phyloP scores from a whole-genome alignment of 2,113 vertebrate genomes.

The Centropus unirufus region DNA sequence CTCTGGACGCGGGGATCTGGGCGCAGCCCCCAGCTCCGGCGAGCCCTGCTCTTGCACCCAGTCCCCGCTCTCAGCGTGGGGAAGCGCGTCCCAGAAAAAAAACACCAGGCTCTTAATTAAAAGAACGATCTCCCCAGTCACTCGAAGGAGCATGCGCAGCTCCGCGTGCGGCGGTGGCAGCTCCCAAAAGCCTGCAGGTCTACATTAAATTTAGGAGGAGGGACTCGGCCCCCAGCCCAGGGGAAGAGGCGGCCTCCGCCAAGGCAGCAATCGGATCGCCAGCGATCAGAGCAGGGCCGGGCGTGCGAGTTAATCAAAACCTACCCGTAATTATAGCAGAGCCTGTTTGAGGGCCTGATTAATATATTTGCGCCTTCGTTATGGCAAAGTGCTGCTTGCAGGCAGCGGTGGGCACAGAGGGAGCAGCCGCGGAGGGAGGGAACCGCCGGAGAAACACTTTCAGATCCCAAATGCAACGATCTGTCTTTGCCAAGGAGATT shows the following conservation, averaged over 20 bases:
- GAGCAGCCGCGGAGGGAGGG: neutral
- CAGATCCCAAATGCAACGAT: neutral
- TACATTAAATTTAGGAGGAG: neutral
- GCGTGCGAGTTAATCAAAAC: neutral
- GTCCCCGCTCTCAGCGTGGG: fast-evolving
- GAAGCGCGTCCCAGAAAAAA: neutral
- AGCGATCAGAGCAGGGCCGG: neutral
- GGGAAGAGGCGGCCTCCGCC: fast-evolving
- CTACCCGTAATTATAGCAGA: neutral
- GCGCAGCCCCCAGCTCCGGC: neutral
- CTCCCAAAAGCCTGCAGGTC: neutral
- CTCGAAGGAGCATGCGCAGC: fast-evolving
- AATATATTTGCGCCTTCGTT: neutral
- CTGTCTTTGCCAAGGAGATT: neutral
- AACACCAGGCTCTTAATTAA: neutral
- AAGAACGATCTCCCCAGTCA: neutral
- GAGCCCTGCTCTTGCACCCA: fast-evolving
- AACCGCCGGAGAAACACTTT: neutral
- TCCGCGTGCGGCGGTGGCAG: fast-evolving
- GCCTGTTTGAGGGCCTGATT: neutral
- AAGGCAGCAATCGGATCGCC: neutral
- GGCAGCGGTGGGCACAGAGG: fast-evolving
- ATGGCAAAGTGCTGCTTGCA: neutral
- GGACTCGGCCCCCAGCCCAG: neutral
- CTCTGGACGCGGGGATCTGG: fast-evolving